These are phyloP conservation scores for Acipenser oxyrinchus DNA, from an alignment of 2,797 vertebrate genomes.

Conservation along the genomic window DNA sequence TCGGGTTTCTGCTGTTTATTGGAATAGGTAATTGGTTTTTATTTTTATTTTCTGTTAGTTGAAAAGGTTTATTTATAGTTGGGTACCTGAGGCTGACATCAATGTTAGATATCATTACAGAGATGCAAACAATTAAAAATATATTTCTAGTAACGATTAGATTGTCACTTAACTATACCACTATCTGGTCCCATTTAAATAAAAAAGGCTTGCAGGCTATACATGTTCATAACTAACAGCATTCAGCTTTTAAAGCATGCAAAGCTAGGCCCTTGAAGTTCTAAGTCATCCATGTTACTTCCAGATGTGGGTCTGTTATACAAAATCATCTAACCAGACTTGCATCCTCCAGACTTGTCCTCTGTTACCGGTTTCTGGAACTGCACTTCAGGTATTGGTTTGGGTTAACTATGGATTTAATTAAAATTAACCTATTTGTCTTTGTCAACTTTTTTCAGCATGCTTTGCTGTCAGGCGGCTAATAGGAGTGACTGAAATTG, in stretches of 20 bases:
- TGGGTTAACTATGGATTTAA: not conserved
- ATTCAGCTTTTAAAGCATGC: no score
- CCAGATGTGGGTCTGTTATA: no score
- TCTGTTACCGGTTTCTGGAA: no score
- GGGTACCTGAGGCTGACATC: not conserved
- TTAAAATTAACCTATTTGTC: not conserved
- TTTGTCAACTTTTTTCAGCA: slow-evolving; percentile 56
- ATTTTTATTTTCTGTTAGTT: not conserved
- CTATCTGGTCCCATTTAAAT: no score
- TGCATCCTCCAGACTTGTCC: not conserved
- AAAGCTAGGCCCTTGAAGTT: no score
- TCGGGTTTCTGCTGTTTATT: slow-evolving; percentile 84
- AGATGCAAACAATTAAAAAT: not conserved
- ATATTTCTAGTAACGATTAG: no score
- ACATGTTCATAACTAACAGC: no score
- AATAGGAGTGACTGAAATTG: slow-evolving; percentile 95
- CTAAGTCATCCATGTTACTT: no score
- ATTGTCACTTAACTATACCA: no score
- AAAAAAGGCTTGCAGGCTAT: no score
- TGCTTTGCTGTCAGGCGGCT: slow-evolving; percentile 92
- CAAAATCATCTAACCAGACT: no score
- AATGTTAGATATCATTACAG: not conserved
- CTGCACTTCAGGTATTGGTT: not conserved
- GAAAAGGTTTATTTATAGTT: not conserved
- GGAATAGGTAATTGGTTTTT: slow-evolving; percentile 68